A percentile compares a stretch with the other conserved stretches of the same genome.
These are phyloP conservation scores for Mustela lutreola DNA, from an alignment of 2,113 vertebrate genomes.

Conservation along the genomic window DNA sequence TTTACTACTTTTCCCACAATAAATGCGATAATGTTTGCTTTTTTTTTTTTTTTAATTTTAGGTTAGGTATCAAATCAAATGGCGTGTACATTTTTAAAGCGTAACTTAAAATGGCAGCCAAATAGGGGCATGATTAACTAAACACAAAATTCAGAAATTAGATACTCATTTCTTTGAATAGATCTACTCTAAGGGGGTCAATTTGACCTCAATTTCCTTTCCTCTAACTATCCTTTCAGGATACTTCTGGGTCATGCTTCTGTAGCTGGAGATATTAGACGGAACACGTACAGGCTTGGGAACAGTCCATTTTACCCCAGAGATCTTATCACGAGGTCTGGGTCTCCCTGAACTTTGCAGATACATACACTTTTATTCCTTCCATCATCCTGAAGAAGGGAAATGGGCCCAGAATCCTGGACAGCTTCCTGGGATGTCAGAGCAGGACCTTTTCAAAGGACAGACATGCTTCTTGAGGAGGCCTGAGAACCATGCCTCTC, in stretches of 20 bases:
- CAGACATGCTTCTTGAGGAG: not conserved
- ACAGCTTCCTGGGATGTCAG: not conserved
- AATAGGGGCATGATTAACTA: not conserved
- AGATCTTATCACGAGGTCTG: not conserved
- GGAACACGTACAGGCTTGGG: not conserved
- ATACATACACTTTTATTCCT: not conserved
- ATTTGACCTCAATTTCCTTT: not conserved
- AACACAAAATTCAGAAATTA: not conserved
- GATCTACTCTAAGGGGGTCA: not conserved
- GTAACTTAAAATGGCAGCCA: not conserved
- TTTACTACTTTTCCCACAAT: not conserved
- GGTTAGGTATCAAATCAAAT: not conserved
- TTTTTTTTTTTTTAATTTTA: not conserved
- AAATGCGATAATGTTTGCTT: not conserved
- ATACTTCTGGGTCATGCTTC: not conserved
- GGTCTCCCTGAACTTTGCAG: not conserved
- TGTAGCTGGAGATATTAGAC: not conserved
- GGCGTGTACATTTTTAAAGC: not conserved
- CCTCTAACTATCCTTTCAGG: not conserved
- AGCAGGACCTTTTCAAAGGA: not conserved
- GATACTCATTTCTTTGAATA: conserved; percentile 21
- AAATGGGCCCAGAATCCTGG: not conserved
- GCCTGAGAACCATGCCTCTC: not conserved
- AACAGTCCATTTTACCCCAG: not conserved
- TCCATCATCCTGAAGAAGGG: not conserved